Percentiles rank a stretch among this genome's conserved stretches.
These are phyloP conservation scores for Psilopsiagon aymara DNA, from an alignment of 2,113 vertebrate species.

Conservation along the genomic window DNA sequence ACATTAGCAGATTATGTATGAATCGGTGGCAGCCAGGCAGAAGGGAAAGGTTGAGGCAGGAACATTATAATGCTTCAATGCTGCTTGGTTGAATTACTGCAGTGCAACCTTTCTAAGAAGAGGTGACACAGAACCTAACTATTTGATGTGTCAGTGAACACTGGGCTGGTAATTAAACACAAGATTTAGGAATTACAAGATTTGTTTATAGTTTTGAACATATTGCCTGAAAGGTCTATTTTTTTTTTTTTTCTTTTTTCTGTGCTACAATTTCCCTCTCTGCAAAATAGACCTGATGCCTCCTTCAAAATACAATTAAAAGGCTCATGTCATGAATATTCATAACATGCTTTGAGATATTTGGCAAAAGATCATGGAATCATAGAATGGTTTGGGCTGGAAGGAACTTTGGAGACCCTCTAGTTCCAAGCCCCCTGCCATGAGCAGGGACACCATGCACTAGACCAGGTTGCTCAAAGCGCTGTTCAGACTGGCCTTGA, in stretches of 20 bases:
- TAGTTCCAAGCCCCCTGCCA: background rate
- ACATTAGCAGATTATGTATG: background rate
- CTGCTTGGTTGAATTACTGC: constrained; percentile 11
- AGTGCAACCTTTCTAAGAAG: background rate
- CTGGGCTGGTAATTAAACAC: constrained; percentile 2
- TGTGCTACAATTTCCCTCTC: background rate
- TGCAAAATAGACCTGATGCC: background rate
- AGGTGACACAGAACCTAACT: background rate
- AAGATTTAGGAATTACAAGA: background rate
- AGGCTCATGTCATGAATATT: background rate
- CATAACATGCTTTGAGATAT: background rate
- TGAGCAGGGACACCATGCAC: background rate
- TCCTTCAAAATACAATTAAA: background rate
- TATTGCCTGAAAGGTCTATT: background rate
- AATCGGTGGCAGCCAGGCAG: background rate
- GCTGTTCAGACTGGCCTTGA: background rate
- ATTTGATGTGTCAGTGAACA: background rate
- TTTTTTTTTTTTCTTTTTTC: background rate
- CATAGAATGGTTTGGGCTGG: background rate
- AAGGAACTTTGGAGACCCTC: background rate
- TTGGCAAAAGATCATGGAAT: background rate
- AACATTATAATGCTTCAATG: background rate
- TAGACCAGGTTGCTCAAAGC: background rate
- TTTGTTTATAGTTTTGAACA: background rate
- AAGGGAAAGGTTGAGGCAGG: constrained; percentile 9